Base-by-base conservation (phyloP, 2,797 vertebrate genomes). In the Peromyscus nudipes region DNA sequence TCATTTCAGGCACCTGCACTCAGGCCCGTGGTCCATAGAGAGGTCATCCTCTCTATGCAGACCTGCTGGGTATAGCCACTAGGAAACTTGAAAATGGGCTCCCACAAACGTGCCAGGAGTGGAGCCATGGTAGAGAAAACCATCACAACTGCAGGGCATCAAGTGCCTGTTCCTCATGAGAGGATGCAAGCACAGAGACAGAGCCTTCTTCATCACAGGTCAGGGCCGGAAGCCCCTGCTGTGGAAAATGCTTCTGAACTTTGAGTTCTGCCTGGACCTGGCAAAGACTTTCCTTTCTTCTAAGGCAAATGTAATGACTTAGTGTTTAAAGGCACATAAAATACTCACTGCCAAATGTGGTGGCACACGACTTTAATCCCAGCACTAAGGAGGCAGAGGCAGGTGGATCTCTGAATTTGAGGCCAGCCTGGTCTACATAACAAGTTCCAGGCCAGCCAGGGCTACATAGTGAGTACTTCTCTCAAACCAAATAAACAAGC, bases 291-390 rank as follows among this genome's bases (percentile, higher is more conserved):
- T n/a, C 2, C 34, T 52, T 85, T 67, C 55, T 92, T 67, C 29
- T 55, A 31, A 60, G 34, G 89, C 57, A 79, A 93, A 97, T 76
- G 64, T 73, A 77, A 55, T 29, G 62, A 65, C 65, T 82, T 67
- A 0, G 4, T 46, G 75, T 94, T 83, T 87, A 40, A 87, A 89
- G 60, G 16, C 57, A 46, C 55, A 19, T 19, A 87, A 75, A 43
- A 43, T 27, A 27, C 12, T 40, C 25, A n/a, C 55, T 40, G 55
- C 6, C 34, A 37, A n/a, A 37, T 0, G 0, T 27, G 55, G n/a
- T 17, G 21, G 55, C 25, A 34, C 12, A 27, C 23, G 4, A 23
- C 57, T 82, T 60, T 82, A 62, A 25, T 40, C 57, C 25, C 13
- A 82, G n/a, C 67, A 31, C n/a, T 27, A 29, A 29, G n/a, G 85